Percentiles rank a stretch among this genome's conserved stretches.
phyloP scores from a whole-genome alignment of 2,113 vertebrate species.

The Climacteris rufus region DNA sequence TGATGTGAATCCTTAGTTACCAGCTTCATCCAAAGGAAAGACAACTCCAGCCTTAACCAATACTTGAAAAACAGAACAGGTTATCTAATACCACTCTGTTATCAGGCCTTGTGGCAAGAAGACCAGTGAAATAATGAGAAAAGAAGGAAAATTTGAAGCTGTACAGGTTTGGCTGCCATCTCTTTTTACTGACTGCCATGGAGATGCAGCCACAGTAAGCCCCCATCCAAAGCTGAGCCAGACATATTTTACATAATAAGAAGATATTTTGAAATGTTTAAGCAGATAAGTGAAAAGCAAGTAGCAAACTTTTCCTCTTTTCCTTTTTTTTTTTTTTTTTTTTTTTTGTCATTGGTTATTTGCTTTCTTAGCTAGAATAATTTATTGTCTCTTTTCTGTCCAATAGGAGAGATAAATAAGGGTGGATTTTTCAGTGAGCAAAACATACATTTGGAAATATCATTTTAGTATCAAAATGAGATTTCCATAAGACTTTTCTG shows the following conservation, averaged over 20 bases:
- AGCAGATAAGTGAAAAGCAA: slow-evolving; percentile 28
- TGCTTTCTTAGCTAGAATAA: slow-evolving; percentile 34
- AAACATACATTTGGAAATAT: slow-evolving; percentile 56
- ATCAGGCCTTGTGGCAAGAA: neutral
- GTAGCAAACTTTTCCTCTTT: neutral
- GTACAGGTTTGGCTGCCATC: neutral
- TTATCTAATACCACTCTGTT: neutral
- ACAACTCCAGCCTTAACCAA: neutral
- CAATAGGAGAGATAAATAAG: slow-evolving; percentile 48
- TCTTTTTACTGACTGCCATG: neutral
- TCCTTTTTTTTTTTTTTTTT: neutral
- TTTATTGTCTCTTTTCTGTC: slow-evolving; percentile 39
- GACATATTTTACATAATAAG: neutral
- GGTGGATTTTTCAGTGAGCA: slow-evolving; percentile 28
- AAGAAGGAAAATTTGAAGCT: neutral
- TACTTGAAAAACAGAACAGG: neutral
- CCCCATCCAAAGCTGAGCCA: neutral
- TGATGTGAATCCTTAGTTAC: neutral
- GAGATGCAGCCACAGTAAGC: neutral
- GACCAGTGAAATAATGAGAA: neutral
- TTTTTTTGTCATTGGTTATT: slow-evolving; percentile 27
- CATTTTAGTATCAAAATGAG: slow-evolving; percentile 57
- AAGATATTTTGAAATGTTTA: neutral
- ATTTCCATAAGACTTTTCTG: slow-evolving; percentile 56
- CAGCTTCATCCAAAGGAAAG: neutral